phyloP scores from a whole-genome alignment of 2,797 vertebrate genomes.

The Dermochelys coriacea region DNA sequence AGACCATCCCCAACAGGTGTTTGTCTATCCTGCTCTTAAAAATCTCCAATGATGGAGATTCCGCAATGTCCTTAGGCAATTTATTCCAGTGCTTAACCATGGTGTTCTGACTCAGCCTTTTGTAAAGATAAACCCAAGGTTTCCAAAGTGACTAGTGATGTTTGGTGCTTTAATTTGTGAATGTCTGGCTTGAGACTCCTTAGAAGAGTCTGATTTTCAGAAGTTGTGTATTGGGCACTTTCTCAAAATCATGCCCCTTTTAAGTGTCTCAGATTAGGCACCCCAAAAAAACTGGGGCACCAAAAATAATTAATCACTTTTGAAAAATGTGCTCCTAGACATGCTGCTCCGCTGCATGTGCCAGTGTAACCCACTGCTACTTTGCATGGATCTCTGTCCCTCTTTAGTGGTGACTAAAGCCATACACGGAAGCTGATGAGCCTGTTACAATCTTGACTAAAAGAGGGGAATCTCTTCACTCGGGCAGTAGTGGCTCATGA shows the following conservation, averaged over 20 bases:
- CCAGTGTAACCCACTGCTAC: background rate
- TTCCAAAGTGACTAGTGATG: too few relatives aligned
- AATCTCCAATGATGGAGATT: too few relatives aligned
- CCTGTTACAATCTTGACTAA: background rate
- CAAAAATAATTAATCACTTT: background rate
- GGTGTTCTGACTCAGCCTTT: slow-evolving; percentile 5
- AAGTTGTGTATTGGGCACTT: background rate
- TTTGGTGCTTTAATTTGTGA: too few relatives aligned
- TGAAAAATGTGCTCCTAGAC: background rate
- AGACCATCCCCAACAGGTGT: too few relatives aligned
- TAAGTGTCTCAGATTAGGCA: background rate
- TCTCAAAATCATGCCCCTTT: background rate
- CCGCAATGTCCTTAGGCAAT: too few relatives aligned
- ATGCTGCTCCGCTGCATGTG: background rate
- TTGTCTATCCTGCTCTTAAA: too few relatives aligned
- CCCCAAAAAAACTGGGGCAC: background rate
- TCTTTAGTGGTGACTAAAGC: background rate
- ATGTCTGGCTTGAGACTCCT: background rate
- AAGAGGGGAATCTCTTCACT: background rate
- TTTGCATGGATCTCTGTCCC: background rate
- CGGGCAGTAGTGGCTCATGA: background rate
- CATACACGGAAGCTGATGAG: background rate
- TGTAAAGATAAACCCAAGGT: background rate
- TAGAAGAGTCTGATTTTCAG: background rate
- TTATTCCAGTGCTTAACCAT: background rate